phyloP scores from a whole-genome alignment of 2,797 vertebrate species.

The Tachyglossus aculeatus region DNA sequence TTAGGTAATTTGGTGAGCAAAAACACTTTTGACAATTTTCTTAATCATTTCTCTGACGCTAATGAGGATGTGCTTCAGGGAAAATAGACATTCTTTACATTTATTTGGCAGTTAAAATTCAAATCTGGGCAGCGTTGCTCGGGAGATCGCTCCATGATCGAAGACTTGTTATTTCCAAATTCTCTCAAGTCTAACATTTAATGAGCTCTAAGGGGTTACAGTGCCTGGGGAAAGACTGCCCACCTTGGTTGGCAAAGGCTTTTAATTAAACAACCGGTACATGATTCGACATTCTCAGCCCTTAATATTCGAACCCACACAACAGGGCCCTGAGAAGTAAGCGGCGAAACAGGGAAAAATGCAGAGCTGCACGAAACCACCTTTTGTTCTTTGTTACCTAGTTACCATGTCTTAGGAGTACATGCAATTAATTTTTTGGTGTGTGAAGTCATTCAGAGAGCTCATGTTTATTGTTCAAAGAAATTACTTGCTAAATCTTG shows the following conservation, averaged over 20 bases:
- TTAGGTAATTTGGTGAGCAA: background rate
- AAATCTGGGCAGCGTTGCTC: constrained; percentile 3
- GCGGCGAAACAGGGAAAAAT: constrained; percentile 5
- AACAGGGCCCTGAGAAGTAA: background rate
- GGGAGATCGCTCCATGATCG: constrained; percentile 12
- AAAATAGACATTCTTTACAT: background rate
- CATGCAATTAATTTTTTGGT: background rate
- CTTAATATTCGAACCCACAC: background rate
- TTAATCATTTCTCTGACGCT: constrained; percentile 10
- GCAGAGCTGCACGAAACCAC: background rate
- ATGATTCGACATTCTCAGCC: background rate
- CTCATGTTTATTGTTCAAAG: background rate
- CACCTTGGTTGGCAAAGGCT: background rate
- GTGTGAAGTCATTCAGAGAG: background rate
- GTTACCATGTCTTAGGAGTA: background rate
- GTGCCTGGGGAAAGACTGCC: background rate
- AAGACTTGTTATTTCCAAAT: constrained; percentile 10
- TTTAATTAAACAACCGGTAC: background rate
- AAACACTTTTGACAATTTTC: background rate
- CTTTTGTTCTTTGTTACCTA: background rate
- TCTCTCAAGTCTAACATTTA: no score
- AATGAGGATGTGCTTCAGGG: background rate
- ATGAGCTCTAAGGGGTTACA: background rate
- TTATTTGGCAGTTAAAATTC: constrained; percentile 12
- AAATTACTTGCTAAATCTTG: rapidly evolving